Evolutionary conservation across 2,888 invertebrate species (phyloP), one percentile per base, ranked within the genome.

Genomic region (Myopa testacea): DNA sequence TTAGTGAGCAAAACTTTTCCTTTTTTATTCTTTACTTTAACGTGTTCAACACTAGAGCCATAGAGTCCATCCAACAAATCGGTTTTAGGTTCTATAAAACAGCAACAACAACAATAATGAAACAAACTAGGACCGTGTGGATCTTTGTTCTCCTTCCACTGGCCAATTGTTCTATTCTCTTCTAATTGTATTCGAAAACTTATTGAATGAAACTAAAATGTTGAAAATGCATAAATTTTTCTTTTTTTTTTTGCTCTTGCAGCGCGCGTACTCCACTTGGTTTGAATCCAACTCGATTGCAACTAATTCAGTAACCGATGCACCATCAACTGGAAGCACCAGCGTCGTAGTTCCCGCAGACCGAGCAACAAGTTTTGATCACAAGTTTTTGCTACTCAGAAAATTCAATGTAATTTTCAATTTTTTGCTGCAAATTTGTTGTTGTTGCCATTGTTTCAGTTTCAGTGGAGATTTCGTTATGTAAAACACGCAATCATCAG

Each of bases 401-500:
- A 60, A 76, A 71, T 78, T 74, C 60, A 75, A 70, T 81, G 74
- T 50, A 76, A 70, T 55, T 78, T 68, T 45, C 68, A 76, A 78
- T 78, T 78, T 79, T 78, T 76, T 74, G 63, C 26, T 50, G 60
- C 65, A 62, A 63, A 45, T 75, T 68, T 79, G 81, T 81, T 70
- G 68, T 78, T 70, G 52, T 78, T 76, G 73, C 70, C 60, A 67
- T 79, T 81, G 75, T 75, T 71, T 79, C 26, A 26, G 70, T 78
- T 78, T 58, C 63, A 75, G 69, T 78, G 80, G 34, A 60, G 76
- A 74, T 80, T 79, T 68, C 74, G 76, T 82, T 81, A 81, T 84
- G 81, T 83, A 82, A 83, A 82, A 80, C 85, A 86, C 82, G 84
- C 84, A 82, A 83, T 80, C 16, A 7, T 55, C n/a, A n/a, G n/a